Base-by-base conservation (phyloP, 1,140 invertebrate species). In the Diorhabda carinulata region DNA sequence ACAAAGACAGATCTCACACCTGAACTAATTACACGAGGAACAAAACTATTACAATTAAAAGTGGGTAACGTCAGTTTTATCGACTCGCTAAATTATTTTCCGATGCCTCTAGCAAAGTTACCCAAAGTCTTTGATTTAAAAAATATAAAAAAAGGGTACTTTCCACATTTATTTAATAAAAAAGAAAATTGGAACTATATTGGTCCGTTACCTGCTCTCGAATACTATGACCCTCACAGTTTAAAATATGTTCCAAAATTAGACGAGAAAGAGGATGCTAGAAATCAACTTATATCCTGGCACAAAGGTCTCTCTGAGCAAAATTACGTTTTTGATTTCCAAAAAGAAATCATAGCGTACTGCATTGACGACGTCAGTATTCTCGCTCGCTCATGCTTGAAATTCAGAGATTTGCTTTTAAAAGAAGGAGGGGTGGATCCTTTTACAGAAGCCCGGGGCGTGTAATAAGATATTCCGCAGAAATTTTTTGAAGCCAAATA, bases 111-210 rank as follows among this genome's bases (percentile, higher is more conserved):
- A 9, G 61, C 68, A 42, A 8, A 65, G 10, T 62, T 69, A 8
- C 68, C 68, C 4, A 65, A 69, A 65, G 57, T 61, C 9, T 69
- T 69, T 57, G 62, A 62, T 40, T 65, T 65, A 5, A 8, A 44
- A 5, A 8, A 56, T 43, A 43, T 66, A 9, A 70, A 69, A 41
- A 72, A 72, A 66, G 68, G 71, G 3, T 70, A 72, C 45, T 70
- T 70, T 66, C 65, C 71, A 44, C 68, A 72, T 64, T 52, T 67
- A 10, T 72, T 72, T 61, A 72, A 72, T 58, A 67, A 25, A 43
- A 60, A 4, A 8, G 61, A 64, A 58, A 67, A 72, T 43, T 8
- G 59, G 57, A 62, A 67, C 57, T 70, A 70, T 64, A 44, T 70
- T 4, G 71, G 68, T 2, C 44, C 62, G 25, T 42, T 72, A 40